Base-by-base conservation (phyloP, 2,888 invertebrate species). In the Seira ritae region DNA sequence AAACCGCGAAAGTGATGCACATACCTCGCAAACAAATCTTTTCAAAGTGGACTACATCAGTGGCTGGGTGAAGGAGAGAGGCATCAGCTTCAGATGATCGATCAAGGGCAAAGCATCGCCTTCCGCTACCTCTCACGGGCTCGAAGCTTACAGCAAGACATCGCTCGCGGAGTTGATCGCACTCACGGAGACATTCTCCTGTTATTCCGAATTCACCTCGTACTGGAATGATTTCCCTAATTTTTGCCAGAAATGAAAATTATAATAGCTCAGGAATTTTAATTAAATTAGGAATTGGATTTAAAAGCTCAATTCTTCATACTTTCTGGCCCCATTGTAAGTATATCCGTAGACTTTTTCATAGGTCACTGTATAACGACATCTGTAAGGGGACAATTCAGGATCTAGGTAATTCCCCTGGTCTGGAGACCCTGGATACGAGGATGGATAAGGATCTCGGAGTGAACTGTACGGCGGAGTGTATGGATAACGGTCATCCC, bases 11-110 rank as follows among this genome's bases (percentile, higher is more conserved):
- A 50, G 10, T n/a, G n/a, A n/a, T 42, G 42, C 12, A 42, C 6
- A 8, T 87, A 91, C 91, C 91, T 87, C 90, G 87, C 8, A 91
- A 89, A 85, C 92, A 92, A 70, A 91, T 91, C 84, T 91, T 92
- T 88, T 91, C 91, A 87, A 90, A 91, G 86, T 91, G 91, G 68
- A 91, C 90, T 22, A 90, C 90, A 60, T 91, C 91, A 1, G 90
- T 90, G 1, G 90, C 89, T 1, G 90, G 90, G 60, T 90, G 89
- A 4, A 91, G 89, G 1, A 90, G 88, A 10, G 90, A 89, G 23
- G 90, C 88, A 60, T 91, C 90, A 24, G 90, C 89, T 68, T 90
- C 90, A 0, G 91, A 90, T 15, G 91, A 90, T 1, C 90, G 89
- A 70, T 91, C 90, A n/a, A 91, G 87, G 74, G 91, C 89, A 85